Percentiles rank a stretch among this genome's conserved stretches.
These are phyloP conservation scores for Thaumatotibia leucotreta DNA, from an alignment of 1,140 invertebrate species.

Conservation along the genomic window DNA sequence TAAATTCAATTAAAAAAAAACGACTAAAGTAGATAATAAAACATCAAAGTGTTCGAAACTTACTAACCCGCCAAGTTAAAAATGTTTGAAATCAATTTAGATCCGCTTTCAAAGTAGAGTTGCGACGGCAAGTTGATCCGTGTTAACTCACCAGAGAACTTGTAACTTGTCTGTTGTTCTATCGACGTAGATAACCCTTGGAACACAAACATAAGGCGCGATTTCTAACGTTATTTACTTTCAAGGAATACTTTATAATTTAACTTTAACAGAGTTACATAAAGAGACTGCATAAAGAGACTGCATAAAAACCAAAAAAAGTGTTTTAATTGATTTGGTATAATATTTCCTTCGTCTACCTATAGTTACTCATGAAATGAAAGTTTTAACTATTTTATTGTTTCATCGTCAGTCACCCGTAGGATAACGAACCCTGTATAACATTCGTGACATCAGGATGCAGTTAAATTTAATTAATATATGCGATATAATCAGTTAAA, in stretches of 20 bases:
- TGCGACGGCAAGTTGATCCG: constrained; percentile 22
- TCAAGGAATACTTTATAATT: not conserved
- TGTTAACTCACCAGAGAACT: constrained; percentile 34
- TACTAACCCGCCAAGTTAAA: not conserved
- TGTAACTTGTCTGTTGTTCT: constrained; percentile 41
- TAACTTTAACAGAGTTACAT: no score
- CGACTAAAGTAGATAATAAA: not conserved
- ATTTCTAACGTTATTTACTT: not conserved
- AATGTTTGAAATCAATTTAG: constrained; percentile 2
- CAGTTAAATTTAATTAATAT: no score
- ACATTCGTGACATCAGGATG: no score
- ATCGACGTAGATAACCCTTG: constrained; percentile 36
- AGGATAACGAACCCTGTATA: no score
- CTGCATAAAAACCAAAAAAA: no score
- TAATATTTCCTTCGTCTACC: no score
- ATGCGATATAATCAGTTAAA: no score
- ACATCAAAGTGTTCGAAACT: not conserved
- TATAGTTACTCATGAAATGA: no score
- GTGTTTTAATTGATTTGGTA: no score
- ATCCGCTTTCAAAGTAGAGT: constrained; percentile 29
- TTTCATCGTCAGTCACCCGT: no score
- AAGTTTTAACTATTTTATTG: no score
- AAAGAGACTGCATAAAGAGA: no score
- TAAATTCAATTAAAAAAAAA: not conserved
- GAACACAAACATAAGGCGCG: constrained; percentile 30